phyloP scores from a whole-genome alignment of 64 coral and sea anemone species.

The Hydrozoanthus tunicans region DNA sequence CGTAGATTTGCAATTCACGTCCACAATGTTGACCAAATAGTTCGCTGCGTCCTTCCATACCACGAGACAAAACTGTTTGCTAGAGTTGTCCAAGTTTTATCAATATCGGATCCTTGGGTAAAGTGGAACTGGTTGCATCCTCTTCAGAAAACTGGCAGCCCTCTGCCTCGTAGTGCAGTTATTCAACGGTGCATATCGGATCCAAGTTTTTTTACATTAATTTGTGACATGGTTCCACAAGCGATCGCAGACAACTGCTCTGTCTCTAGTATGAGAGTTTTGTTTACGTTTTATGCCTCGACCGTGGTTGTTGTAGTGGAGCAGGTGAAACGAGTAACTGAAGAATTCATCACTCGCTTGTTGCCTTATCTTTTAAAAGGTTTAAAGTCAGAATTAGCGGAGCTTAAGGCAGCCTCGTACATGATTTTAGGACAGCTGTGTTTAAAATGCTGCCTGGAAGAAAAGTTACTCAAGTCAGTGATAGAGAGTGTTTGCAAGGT shows the following conservation, averaged over 20 bases:
- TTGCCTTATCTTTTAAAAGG: constrained; percentile 77
- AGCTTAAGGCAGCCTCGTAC: constrained; percentile 79
- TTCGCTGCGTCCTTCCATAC: constrained; percentile 84
- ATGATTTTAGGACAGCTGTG: constrained; percentile 97
- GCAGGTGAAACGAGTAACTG: constrained; percentile 68
- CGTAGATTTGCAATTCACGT: constrained; percentile 84
- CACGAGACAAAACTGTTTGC: constrained; percentile 95
- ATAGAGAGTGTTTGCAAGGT: constrained; percentile 90
- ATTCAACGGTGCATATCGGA: constrained; percentile 85
- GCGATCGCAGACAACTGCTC: constrained; percentile 50
- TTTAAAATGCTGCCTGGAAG: constrained; percentile 78
- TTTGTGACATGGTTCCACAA: constrained; percentile 82
- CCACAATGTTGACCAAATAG: constrained; percentile 73
- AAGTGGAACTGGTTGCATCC: constrained; percentile 90
- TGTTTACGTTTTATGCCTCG: constrained; percentile 93
- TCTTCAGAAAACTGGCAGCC: constrained; percentile 79
- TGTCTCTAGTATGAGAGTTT: constrained; percentile 69
- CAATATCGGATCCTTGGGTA: constrained; percentile 65
- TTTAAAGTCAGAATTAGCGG: constrained; percentile 71
- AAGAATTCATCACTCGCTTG: constrained; percentile 74
- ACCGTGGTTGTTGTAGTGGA: constrained; percentile 87
- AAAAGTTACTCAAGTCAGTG: constrained; percentile 68
- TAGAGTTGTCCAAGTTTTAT: constrained; percentile 83
- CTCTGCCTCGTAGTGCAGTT: constrained; percentile 77
- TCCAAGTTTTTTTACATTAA: constrained; percentile 58